Evolutionary conservation across 1,140 invertebrate species (phyloP).

Genomic region (Brachionus plicatilis): DNA sequence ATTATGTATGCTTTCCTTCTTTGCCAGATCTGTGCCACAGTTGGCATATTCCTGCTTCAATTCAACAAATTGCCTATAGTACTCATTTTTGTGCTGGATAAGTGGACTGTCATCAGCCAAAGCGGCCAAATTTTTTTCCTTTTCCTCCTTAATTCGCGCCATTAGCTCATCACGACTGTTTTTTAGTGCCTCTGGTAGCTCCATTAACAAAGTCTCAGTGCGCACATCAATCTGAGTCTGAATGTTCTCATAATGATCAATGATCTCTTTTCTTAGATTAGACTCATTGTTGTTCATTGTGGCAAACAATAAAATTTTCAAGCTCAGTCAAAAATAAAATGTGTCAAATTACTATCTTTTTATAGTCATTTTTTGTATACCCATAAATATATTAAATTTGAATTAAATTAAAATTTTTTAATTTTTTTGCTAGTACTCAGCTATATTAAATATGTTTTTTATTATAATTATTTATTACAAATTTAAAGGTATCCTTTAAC

Average conservation of each 20-base stretch:
- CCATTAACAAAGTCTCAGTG: conserved; percentile 24
- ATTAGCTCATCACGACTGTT: conserved; percentile 8
- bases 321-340: neutral
- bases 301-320: neutral
- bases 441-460: neutral
- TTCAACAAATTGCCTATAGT: neutral
- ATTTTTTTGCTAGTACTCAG: neutral
- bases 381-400: neutral
- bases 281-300: neutral
- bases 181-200: conserved; percentile 16
- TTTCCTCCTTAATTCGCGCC: conserved; percentile 21
- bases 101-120: conserved; percentile 2
- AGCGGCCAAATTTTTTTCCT: conserved; percentile 24
- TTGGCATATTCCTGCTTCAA: conserved; percentile 11
- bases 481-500: neutral
- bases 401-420: neutral
- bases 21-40: neutral
- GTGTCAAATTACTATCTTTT: neutral
- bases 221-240: conserved; percentile 9
- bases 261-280: neutral
- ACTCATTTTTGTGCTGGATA: conserved; percentile 10
- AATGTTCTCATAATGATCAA: conserved; percentile 33
- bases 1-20: conserved; percentile 3
- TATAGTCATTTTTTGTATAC: neutral
- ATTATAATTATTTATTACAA: conserved; percentile 5